These are phyloP conservation scores for Criorhina ranunculi DNA, from an alignment of 2,888 invertebrate species.

Conservation along the genomic window DNA sequence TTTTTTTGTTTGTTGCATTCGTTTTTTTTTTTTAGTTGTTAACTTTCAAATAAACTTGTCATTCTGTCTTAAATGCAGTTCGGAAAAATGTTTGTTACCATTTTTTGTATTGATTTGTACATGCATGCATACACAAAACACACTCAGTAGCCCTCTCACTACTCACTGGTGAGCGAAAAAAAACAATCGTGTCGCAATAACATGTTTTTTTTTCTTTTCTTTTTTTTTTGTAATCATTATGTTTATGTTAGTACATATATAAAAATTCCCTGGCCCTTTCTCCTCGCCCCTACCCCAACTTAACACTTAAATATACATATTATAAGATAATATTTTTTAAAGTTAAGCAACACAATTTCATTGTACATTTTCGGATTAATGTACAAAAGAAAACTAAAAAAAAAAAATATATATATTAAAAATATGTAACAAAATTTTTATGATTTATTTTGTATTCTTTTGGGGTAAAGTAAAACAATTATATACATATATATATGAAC, in stretches of 20 bases:
- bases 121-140: too few relatives aligned
- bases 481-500: slow-evolving; percentile 62
- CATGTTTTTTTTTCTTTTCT: too few relatives aligned
- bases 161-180: slow-evolving; percentile 30
- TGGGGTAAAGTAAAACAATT: slow-evolving; percentile 71
- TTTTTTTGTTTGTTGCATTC: slow-evolving; percentile 55
- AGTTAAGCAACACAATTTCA: slow-evolving; percentile 70
- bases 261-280: slow-evolving; percentile 15
- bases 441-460: slow-evolving; percentile 75
- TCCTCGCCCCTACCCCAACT: slow-evolving; percentile 25
- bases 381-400: slow-evolving; percentile 64
- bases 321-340: slow-evolving; percentile 69
- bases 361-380: slow-evolving; percentile 76
- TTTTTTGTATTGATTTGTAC: slow-evolving; percentile 29
- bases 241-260: slow-evolving; percentile 36
- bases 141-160: slow-evolving; percentile 20
- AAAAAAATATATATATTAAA: slow-evolving; percentile 18
- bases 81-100: slow-evolving; percentile 21
- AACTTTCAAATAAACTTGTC: slow-evolving; percentile 44
- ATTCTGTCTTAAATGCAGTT: slow-evolving; percentile 14
- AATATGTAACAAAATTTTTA: slow-evolving; percentile 68
- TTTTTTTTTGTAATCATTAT: slow-evolving; percentile 41
- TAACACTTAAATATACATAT: slow-evolving; percentile 61
- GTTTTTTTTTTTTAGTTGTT: slow-evolving; percentile 44
- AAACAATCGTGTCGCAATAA: slow-evolving; percentile 38